phyloP scores from a whole-genome alignment of 2,113 vertebrate species.

The Dascyllus trimaculatus region DNA sequence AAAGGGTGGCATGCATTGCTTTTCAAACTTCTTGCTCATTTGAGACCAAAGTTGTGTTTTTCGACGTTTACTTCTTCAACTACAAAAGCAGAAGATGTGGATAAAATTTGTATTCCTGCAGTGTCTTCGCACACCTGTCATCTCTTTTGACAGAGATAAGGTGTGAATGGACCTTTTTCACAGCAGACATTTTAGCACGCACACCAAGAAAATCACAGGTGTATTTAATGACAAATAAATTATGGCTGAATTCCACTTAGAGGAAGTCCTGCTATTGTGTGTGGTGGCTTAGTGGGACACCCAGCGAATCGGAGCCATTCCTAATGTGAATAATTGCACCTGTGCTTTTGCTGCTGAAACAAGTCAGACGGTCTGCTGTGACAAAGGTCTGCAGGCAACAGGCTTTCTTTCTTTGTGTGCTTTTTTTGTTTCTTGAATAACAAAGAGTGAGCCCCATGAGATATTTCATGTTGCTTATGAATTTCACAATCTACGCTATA shows the following conservation, averaged over 20 bases:
- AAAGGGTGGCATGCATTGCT: background rate
- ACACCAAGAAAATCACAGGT: conserved; percentile 14
- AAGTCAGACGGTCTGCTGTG: background rate
- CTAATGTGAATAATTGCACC: background rate
- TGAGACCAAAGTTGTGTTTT: background rate
- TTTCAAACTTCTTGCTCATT: background rate
- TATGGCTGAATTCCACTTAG: background rate
- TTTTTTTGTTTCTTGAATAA: too few species aligned
- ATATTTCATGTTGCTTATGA: too few species aligned
- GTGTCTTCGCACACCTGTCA: background rate
- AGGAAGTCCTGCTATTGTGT: conserved; percentile 5
- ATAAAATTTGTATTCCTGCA: background rate
- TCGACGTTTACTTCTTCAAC: background rate
- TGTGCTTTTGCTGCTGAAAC: background rate
- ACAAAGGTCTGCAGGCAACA: background rate
- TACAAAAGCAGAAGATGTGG: background rate
- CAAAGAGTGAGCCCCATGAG: too few species aligned
- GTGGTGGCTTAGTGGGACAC: background rate
- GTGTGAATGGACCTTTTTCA: conserved; percentile 1
- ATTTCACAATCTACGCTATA: too few species aligned
- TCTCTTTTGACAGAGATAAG: background rate
- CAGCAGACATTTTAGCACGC: background rate
- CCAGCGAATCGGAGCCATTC: background rate
- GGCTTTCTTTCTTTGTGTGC: background rate
- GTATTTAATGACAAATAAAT: conserved; percentile 29